Evolutionary conservation across 2,888 invertebrate genomes (phyloP), one percentile per base, ranked within the genome.

Genomic region (Ormyrus labotus): DNA sequence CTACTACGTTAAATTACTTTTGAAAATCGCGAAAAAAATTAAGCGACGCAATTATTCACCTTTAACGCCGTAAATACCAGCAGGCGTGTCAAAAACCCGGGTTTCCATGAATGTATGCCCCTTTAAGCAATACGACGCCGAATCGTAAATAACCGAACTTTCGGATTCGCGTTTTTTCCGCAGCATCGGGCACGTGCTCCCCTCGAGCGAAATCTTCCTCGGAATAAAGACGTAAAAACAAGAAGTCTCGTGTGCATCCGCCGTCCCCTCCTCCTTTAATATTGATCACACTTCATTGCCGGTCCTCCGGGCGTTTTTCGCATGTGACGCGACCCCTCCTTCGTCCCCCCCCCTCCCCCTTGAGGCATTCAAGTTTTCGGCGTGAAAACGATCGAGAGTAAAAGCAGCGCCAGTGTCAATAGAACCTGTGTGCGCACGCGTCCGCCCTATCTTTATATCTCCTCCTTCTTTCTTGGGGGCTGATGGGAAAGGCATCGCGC

Each of bases 231-330:
- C 58, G 48, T 50, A 58, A 65, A 58, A 74, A 58, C 55, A 19
- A 58, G 50, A 58, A 65, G 57, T 53, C 6, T 19, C 10, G 50
- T 19, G 57, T 8, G 48, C 51, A 47, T 4, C 34, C 60, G n/a
- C 10, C 10, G 10, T 45, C 2, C 10, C 10, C 7, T 45, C 2
- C 48, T 64, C 50, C 11, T 74, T 19, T 19, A 68, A 68, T 60
- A 75, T 60, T 75, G 67, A 68, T 60, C 67, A 68, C 13, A 13
- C 67, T 45, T 10, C 51, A 53, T 76, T 45, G 6, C 34, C 34
- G 34, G 34, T 4, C 34, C 9, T 48, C 63, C 11, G n/a, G 5
- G 48, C 11, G 34, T 13, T 73, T 47, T 48, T 57, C 50, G 11
- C 50, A 10, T 63, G 10, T 47, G 63, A 61, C 63, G 10, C 63